Base-by-base conservation (phyloP, 2,113 vertebrate genomes). In the Indri indri region DNA sequence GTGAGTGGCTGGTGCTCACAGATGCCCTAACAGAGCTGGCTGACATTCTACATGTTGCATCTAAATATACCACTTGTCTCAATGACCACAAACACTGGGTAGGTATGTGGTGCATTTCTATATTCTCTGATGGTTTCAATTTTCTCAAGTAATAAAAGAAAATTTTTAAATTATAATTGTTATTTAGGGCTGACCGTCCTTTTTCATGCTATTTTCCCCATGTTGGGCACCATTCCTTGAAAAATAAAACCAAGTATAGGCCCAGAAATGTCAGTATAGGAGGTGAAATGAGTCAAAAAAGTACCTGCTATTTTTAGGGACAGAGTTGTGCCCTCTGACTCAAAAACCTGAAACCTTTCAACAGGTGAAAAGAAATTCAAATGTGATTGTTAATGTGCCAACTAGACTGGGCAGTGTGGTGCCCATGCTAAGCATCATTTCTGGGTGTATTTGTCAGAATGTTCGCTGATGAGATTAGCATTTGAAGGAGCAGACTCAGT, bases 1-100 rank as follows among this genome's bases (percentile, higher is more conserved):
- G 70, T 14, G 95, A 96, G 93, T 95, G 63, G 61, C 93, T 90
- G 71, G 90, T 94, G 90, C 57, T 97, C 88, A 34, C 82, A 61
- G 57, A 63, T 65, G 91, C 92, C 45, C 90, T 92, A 77, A 65
- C 57, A 34, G 68, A 66, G 95, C 25, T 45, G 4, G 47, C 83
- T 80, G 6, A 73, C 91, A 17, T 71, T 54, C 76, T 18, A 0
- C 0, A 88, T n/a, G 52, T 37, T 90, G 89, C 90, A 68, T 92
- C 83, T 61, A n/a, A 94, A 97, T 12, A 30, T 18, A 59, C 3
- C 66, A 11, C 61, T 57, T 61, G 6, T 17, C 68, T 65, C 18
- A 30, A 18, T 8, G 34, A 68, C 70, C n/a, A 8, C 59, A 47
- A 16, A 57, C 14, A 45, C 47, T 66, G 1, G 0, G 87, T 5